Evolutionary conservation across 2,888 invertebrate species (phyloP), one percentile per base, ranked within the genome.

Genomic region (Lucinisca nassula): DNA sequence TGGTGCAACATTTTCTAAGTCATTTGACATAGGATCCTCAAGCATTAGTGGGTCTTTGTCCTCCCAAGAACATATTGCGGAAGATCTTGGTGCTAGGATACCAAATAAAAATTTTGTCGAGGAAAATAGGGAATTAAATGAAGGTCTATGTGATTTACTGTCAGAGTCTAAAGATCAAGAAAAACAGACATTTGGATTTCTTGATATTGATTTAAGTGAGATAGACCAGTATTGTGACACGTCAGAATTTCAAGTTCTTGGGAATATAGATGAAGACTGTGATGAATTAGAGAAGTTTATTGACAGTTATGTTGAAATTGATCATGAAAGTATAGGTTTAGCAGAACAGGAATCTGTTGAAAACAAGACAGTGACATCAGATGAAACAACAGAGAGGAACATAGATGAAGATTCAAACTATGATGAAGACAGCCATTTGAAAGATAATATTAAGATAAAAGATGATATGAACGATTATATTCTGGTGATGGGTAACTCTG

Each of bases 1-100:
- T 30, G 72, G 75, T 1, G 82, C 85, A 6, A 40, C 76, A 24
- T 90, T 85, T 84, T 83, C 87, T 38, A 81, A 87, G 51, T 87
- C 90, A 35, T 81, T 87, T 84, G 86, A 86, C 24, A 45, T 45
- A 40, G 45, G 74, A 8, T 45, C 74, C 3, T 8, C 24, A n/a
- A 14, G 10, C 2, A 40, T 35, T 32, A 35, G 35, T 35, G 55
- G 55, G 10, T 67, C 67, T 67, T 32, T 35, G 1, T 67, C 67
- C 2, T 67, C 67, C 17, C 67, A 21, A 35, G 67, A 67, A 35
- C 32, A 32, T 35, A 17, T 35, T 67, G 3, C 32, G 6, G 67
- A 67, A 67, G 67, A 67, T 6, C 21, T 21, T 35, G 12, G 1
- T 10, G 2, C 3, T n/a, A n/a, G n/a, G n/a, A n/a, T n/a, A n/a